phyloP scores from a whole-genome alignment of 2,888 invertebrate species.

The Ormyrus labotus region DNA sequence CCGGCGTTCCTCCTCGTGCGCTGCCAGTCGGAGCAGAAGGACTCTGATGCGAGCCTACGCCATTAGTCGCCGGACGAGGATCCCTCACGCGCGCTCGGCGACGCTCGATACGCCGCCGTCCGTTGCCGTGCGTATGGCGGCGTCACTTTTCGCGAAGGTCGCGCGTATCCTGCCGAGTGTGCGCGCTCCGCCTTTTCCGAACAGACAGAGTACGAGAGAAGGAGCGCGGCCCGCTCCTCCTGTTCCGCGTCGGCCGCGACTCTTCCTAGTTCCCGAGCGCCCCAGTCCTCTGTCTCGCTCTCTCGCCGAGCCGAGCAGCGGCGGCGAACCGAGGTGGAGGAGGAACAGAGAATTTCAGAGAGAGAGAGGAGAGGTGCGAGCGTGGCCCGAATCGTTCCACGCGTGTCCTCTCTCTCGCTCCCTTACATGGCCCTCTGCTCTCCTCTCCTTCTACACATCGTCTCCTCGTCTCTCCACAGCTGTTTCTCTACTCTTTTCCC shows the following conservation, averaged over 20 bases:
- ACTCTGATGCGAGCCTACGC: no score
- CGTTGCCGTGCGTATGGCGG: slow-evolving; percentile 17
- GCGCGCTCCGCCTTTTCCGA: slow-evolving; percentile 29
- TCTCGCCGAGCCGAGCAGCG: slow-evolving; percentile 44
- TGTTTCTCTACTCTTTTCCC: slow-evolving; percentile 39
- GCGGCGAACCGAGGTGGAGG: slow-evolving; percentile 57
- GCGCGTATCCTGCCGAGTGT: slow-evolving; percentile 3
- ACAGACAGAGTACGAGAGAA: neutral
- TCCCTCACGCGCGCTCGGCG: neutral
- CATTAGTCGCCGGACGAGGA: neutral
- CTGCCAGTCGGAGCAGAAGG: no score
- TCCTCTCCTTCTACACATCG: slow-evolving; percentile 32
- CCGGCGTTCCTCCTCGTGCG: neutral
- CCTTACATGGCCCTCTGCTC: slow-evolving; percentile 53
- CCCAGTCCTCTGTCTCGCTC: neutral
- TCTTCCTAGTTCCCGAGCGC: slow-evolving; percentile 50
- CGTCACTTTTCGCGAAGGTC: slow-evolving; percentile 50
- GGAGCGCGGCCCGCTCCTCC: neutral
- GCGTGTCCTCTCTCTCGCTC: slow-evolving; percentile 43
- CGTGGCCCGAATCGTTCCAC: slow-evolving; percentile 67
- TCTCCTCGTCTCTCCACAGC: slow-evolving; percentile 32
- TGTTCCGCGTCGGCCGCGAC: neutral
- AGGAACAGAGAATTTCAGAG: no score
- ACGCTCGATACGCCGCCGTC: slow-evolving; percentile 17
- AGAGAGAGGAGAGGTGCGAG: slow-evolving; percentile 68